Evolutionary conservation across 1,140 invertebrate genomes (phyloP), one percentile per base, ranked within the genome.

Genomic region (Drosophila carrolli): DNA sequence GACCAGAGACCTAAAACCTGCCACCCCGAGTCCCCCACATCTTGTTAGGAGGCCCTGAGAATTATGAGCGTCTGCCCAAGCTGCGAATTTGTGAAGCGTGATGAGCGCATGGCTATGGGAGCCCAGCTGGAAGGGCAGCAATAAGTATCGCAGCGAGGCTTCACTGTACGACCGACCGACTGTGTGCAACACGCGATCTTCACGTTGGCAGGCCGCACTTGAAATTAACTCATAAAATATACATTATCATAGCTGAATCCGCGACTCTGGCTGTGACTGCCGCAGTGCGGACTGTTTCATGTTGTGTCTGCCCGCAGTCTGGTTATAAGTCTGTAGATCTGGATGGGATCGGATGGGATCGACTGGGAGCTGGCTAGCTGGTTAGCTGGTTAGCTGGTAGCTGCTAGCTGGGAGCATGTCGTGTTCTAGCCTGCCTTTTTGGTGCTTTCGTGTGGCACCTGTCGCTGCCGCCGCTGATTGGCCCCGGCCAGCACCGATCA

Each of bases 151-250:
- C 19, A 41, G 53, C 53, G 35, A 73, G 59, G 66, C 66, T 81
- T 59, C 65, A 66, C 73, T 63, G 74, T 75, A 76, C 23, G 4
- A 23, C 23, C 23, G 23, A 23, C 23, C 0, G 23, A 23, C 23
- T 23, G 23, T 75, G 71, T 82, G 79, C 79, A 89, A 83, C 84
- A 86, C 83, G 82, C 82, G 68, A 73, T 73, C 82, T 66, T 53
- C 47, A 35, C 66, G 67, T 50, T 62, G 44, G 47, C 47, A 47
- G 54, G 62, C 44, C 54, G 70, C 58, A 75, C 72, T 78, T 40
- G 65, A 55, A 89, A 89, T 89, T 89, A 90, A 89, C 84, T 89
- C 84, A 89, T 89, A 89, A 89, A 89, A 89, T 89, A 89, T 89
- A 89, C 81, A 89, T 89, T 89, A 89, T 84, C 84, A 89, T 89